These are phyloP conservation scores for Callipepla squamata DNA, from an alignment of 2,113 vertebrate genomes.

Conservation along the genomic window DNA sequence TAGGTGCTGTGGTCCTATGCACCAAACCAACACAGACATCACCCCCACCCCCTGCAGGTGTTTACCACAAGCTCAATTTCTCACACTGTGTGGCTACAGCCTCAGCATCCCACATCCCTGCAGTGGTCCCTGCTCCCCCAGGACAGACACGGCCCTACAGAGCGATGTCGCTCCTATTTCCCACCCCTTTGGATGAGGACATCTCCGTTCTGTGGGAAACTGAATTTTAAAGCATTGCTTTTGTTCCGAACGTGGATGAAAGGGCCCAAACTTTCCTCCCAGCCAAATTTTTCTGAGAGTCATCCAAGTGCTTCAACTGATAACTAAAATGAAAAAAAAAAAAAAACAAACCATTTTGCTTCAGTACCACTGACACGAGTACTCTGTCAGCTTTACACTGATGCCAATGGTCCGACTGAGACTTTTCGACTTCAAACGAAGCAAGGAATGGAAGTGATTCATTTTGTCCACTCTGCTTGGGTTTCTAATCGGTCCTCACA, in stretches of 20 bases:
- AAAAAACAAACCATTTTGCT: neutral
- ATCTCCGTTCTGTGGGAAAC: conserved; percentile 37
- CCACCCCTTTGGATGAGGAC: conserved; percentile 15
- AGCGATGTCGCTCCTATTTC: neutral
- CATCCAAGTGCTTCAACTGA: neutral
- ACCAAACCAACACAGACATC: fast-evolving
- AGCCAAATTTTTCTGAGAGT: neutral
- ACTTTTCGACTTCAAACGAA: conserved; percentile 29
- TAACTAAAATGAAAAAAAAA: neutral
- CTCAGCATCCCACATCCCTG: neutral
- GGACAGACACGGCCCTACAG: conserved; percentile 11
- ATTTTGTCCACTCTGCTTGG: neutral
- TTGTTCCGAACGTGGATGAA: conserved; percentile 7
- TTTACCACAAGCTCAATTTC: neutral
- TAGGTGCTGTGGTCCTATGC: neutral
- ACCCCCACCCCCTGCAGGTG: neutral
- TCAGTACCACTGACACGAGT: neutral
- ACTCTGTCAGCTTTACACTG: neutral
- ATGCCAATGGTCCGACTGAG: conserved; percentile 25
- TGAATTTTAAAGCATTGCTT: neutral
- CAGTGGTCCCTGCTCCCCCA: neutral
- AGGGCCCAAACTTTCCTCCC: neutral
- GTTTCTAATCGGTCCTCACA: neutral
- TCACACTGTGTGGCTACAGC: neutral
- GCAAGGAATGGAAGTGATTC: conserved; percentile 16